Evolutionary conservation across 2,888 invertebrate genomes (phyloP).

Genomic region (Sarcophaga variegata): DNA sequence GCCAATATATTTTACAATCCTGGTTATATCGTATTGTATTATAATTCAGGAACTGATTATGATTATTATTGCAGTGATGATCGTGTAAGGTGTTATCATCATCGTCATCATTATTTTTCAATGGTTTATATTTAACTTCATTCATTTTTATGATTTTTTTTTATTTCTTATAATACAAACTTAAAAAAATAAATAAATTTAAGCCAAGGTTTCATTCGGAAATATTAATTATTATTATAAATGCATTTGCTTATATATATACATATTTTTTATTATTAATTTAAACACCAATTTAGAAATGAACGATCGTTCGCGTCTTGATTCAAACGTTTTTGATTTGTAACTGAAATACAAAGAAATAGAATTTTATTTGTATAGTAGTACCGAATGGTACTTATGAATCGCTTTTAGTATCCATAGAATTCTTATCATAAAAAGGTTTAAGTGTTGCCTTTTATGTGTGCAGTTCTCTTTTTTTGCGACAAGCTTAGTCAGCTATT

Average conservation of each 20-base stretch:
- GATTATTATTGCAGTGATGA: not conserved
- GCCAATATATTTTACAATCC: constrained; percentile 31
- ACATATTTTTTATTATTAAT: not conserved
- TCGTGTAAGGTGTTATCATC: constrained; percentile 20
- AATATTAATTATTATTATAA: not conserved
- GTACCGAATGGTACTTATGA: not conserved
- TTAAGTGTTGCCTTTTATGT: constrained; percentile 7
- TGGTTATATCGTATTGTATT: not conserved
- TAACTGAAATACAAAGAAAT: constrained; percentile 54
- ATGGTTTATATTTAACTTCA: constrained; percentile 58
- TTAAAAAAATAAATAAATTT: not conserved
- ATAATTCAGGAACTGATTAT: not conserved
- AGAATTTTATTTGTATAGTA: constrained; percentile 18
- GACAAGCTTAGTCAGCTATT: constrained; percentile 2
- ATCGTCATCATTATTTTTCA: constrained; percentile 42
- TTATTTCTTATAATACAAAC: not conserved
- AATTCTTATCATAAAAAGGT: constrained; percentile 57
- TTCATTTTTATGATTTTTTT: constrained; percentile 34
- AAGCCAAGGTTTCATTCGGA: not conserved
- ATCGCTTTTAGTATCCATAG: constrained; percentile 43
- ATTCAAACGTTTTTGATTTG: constrained; percentile 37
- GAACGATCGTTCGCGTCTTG: constrained; percentile 20
- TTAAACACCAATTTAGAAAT: not conserved
- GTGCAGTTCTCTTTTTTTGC: constrained; percentile 4
- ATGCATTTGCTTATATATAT: not conserved